Conservation (phyloP, 2,797 vertebrate genomes). For the Spatula versicolor region DNA sequence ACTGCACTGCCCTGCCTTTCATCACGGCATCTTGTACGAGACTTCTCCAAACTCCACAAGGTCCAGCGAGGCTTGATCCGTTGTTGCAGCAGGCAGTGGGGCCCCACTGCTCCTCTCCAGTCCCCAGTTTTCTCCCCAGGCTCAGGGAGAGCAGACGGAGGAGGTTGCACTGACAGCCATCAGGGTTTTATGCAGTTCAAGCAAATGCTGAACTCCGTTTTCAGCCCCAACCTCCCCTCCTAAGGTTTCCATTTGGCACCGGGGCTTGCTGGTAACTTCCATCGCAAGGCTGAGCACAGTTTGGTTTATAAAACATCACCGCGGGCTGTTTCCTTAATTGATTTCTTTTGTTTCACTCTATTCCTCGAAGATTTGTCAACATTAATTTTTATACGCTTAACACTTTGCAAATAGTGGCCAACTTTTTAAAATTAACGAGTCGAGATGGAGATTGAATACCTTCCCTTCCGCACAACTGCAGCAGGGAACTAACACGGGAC, state of each 20-base stretch:
- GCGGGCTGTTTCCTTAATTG: slow-evolving; percentile 82
- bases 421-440: slow-evolving; percentile 84
- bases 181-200: background rate
- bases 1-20: accelerated
- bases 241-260: background rate
- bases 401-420: slow-evolving; percentile 78
- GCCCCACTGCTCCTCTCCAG: accelerated
- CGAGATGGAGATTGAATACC: slow-evolving; percentile 77
- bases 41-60: background rate
- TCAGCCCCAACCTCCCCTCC: background rate
- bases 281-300: background rate
- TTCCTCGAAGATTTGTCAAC: slow-evolving; percentile 86
- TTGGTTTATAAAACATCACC: slow-evolving; percentile 66
- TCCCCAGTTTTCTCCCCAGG: accelerated
- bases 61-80: accelerated
- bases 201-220: too few species aligned
- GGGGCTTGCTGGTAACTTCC: slow-evolving; percentile 1
- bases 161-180: accelerated
- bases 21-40: accelerated
- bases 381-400: slow-evolving; percentile 83
- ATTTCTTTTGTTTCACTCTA: slow-evolving; percentile 83
- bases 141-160: background rate
- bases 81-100: background rate
- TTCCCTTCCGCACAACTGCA: slow-evolving; percentile 38
- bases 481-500: background rate